These are phyloP conservation scores for Sanderia malayensis DNA, from an alignment of 30 jellyfish, hydroid and myxozoan genomes.

Conservation along the genomic window DNA sequence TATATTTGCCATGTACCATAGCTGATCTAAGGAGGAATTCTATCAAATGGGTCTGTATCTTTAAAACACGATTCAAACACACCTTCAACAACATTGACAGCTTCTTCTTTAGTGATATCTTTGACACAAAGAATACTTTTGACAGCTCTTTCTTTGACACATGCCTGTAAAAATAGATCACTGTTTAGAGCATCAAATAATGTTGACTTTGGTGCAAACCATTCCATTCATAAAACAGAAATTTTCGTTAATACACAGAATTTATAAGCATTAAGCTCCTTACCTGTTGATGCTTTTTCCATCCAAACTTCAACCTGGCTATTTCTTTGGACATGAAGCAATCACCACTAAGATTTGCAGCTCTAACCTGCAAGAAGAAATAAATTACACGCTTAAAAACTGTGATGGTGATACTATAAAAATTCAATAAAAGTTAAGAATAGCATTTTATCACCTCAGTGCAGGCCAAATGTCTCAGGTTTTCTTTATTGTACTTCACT, in stretches of 20 bases:
- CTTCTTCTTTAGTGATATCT: slow-evolving; percentile 71
- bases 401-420: too few relatives aligned
- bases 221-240: too few relatives aligned
- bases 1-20: too few relatives aligned
- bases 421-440: neutral
- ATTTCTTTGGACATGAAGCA: slow-evolving; percentile 86
- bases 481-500: slow-evolving; percentile 65
- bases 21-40: slow-evolving; percentile 93
- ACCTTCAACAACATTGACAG: slow-evolving; percentile 65
- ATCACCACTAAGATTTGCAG: slow-evolving; percentile 96
- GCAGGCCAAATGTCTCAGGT: slow-evolving; percentile 85
- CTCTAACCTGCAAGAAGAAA: slow-evolving; percentile 65
- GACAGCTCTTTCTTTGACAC: slow-evolving; percentile 86
- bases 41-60: slow-evolving; percentile 90
- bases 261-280: too few relatives aligned
- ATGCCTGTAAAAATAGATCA: slow-evolving; percentile 58
- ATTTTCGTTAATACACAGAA: too few relatives aligned
- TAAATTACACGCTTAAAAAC: too few relatives aligned
- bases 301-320: slow-evolving; percentile 74
- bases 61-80: slow-evolving; percentile 90
- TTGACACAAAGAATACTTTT: slow-evolving; percentile 75
- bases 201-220: too few relatives aligned
- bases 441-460: slow-evolving; percentile 64
- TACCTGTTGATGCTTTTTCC: slow-evolving; percentile 92
- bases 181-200: too few relatives aligned